phyloP scores from a whole-genome alignment of 2,113 vertebrate species.

The Apteryx mantelli region DNA sequence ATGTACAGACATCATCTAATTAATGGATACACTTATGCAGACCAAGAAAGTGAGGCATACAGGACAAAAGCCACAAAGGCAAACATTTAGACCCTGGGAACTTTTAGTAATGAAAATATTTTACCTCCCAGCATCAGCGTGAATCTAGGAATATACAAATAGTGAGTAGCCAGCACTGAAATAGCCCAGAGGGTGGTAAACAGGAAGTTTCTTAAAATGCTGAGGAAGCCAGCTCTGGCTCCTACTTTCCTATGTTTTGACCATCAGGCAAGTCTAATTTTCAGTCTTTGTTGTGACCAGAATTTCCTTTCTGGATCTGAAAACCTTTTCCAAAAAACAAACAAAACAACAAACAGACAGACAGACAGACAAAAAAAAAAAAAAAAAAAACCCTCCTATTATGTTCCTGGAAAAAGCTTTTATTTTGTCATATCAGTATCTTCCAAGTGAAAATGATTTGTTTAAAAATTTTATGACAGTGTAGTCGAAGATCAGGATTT shows the following conservation, averaged over 20 bases:
- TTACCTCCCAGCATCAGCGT: neutral
- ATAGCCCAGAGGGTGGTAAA: neutral
- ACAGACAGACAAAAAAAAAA: neutral
- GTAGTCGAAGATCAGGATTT: neutral
- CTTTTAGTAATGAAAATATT: neutral
- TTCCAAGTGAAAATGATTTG: neutral
- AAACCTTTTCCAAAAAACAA: neutral
- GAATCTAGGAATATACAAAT: neutral
- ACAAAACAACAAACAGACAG: neutral
- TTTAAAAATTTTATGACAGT: neutral
- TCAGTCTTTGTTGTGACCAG: neutral
- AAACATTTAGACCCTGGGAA: neutral
- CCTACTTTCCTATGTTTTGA: neutral
- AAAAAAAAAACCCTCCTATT: neutral
- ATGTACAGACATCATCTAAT: neutral
- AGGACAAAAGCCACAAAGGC: neutral
- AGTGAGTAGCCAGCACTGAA: neutral
- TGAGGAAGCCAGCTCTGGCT: neutral
- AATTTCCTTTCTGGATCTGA: neutral
- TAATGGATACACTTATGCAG: neutral
- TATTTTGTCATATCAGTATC: neutral
- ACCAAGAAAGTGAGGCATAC: neutral
- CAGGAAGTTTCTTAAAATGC: neutral
- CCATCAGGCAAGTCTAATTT: neutral
- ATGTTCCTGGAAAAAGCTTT: rapidly evolving